These are phyloP conservation scores for Patagioenas fasciata DNA, from an alignment of 2,113 vertebrate species.

Conservation along the genomic window DNA sequence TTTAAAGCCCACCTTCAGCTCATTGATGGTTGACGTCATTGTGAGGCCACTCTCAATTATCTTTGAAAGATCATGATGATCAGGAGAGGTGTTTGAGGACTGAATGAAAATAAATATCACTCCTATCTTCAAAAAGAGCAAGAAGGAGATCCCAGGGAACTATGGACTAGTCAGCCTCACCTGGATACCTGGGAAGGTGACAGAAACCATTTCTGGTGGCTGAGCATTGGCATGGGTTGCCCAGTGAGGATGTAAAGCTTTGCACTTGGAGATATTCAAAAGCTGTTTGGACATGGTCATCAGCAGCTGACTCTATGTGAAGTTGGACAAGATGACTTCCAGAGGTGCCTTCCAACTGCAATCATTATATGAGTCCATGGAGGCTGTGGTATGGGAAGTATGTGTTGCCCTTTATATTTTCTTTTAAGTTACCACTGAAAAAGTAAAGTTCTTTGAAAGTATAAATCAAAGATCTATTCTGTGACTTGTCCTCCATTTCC, in stretches of 20 bases:
- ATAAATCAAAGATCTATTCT: not conserved
- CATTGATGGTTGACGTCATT: not conserved
- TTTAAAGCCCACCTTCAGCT: not conserved
- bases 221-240: not conserved
- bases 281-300: fast-evolving
- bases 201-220: not conserved
- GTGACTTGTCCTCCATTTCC: not conserved
- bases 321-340: not conserved
- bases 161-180: not conserved
- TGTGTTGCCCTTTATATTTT: not conserved
- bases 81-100: not conserved
- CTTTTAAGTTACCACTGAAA: not conserved
- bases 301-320: fast-evolving
- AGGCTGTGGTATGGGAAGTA: not conserved
- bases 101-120: not conserved
- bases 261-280: not conserved
- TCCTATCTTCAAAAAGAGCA: not conserved
- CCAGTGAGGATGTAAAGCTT: not conserved
- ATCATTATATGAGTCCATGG: not conserved
- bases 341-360: not conserved
- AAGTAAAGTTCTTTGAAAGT: not conserved
- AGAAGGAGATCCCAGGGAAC: not conserved
- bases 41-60: not conserved
- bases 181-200: not conserved
- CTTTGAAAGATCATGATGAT: not conserved